Evolutionary conservation across 2,113 vertebrate genomes (phyloP).

Genomic region (Myrmophylax atrothorax): DNA sequence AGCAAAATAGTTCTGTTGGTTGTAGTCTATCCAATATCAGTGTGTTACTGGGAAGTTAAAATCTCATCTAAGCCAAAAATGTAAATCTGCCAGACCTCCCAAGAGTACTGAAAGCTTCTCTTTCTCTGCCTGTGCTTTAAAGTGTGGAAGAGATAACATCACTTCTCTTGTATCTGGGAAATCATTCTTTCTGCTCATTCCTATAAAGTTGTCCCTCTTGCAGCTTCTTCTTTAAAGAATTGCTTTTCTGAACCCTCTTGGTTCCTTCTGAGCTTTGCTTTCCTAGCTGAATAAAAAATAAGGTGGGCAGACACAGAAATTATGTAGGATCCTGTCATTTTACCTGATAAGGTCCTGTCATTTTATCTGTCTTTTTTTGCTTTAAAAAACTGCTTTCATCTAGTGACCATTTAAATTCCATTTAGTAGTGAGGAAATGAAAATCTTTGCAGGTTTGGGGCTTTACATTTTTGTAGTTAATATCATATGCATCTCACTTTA

Average conservation of each 20-base stretch:
- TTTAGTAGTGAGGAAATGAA: background rate
- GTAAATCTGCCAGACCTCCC: constrained; percentile 77
- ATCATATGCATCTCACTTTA: background rate
- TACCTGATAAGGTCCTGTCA: background rate
- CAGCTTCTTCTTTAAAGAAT: background rate
- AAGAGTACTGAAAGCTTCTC: constrained; percentile 48
- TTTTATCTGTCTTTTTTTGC: background rate
- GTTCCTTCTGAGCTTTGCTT: background rate
- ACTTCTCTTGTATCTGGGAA: background rate
- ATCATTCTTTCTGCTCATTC: background rate
- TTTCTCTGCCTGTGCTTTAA: constrained; percentile 60
- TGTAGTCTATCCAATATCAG: constrained; percentile 69
- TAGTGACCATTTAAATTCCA: background rate
- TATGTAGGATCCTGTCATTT: background rate
- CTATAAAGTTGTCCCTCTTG: constrained; percentile 8
- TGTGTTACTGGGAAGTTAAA: constrained; percentile 64
- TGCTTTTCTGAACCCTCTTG: background rate
- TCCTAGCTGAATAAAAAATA: background rate
- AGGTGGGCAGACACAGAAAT: background rate
- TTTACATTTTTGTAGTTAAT: background rate
- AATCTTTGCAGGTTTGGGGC: background rate
- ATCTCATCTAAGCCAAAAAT: constrained; percentile 59
- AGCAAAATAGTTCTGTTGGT: constrained; percentile 56
- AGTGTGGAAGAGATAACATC: constrained; percentile 50
- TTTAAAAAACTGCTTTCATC: background rate